Evolutionary conservation across 2,888 invertebrate genomes (phyloP), one percentile per base, ranked within the genome.

Genomic region (Synanthedon tipuliformis): DNA sequence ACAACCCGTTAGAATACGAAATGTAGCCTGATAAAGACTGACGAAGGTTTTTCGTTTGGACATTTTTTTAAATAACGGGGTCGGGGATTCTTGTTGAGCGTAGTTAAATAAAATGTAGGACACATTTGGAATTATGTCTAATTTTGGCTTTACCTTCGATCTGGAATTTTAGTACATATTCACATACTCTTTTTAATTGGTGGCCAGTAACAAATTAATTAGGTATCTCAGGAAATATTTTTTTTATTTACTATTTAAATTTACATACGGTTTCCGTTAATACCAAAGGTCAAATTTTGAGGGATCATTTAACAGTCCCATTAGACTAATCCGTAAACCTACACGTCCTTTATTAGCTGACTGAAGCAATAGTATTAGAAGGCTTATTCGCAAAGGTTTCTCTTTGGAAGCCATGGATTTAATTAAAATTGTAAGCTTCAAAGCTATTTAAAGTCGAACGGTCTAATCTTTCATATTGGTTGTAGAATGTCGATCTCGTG

Each of bases 31-130:
- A n/a, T 40, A 11, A 23, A 40, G 18, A 40, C 41, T 55, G 55
- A 55, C 53, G 53, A 53, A 53, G 55, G 55, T 55, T 45, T 45
- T 15, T 51, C 48, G n/a, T 50, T 45, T 51, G 52, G 51, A 53
- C 53, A 48, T 41, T 12, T 52, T 54, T 54, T 51, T 52, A 54
- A 54, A 54, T 54, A 52, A 34, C 41, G 8, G 4, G n/a, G 13
- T 45, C 15, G 45, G 13, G n/a, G n/a, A n/a, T 45, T 45, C 8
- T 12, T 45, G 45, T 45, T 45, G 45, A 45, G 15, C 7, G 13
- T 12, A 11, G 41, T n/a, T 45, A 16, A 3, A 3, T 18, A 45
- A 45, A 34, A 45, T 23, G 45, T 45, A 12, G 45, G 45, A 13
- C 45, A 45, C 13, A 45, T 45, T 45, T 45, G 13, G 45, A 45